Percentiles rank a stretch among this genome's conserved stretches.
phyloP scores from a whole-genome alignment of 2,113 vertebrate genomes.

The Aegotheles bennettii region DNA sequence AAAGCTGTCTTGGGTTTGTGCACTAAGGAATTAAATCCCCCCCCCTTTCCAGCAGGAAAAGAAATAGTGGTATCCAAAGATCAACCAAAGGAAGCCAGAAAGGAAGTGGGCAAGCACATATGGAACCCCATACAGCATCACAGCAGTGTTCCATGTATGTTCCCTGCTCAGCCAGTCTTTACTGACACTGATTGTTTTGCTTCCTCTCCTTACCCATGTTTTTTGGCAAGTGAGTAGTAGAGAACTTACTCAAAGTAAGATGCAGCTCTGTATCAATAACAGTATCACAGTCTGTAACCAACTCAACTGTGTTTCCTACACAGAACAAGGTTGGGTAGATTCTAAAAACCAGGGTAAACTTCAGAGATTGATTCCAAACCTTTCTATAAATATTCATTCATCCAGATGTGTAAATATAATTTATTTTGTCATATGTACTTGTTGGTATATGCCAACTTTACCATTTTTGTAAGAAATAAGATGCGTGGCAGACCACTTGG shows the following conservation, averaged over 20 bases:
- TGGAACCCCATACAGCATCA: background rate
- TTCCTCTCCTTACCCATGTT: background rate
- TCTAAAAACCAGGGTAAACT: background rate
- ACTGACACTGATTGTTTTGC: background rate
- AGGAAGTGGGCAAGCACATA: background rate
- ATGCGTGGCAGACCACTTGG: background rate
- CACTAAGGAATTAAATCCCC: background rate
- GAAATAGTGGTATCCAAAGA: background rate
- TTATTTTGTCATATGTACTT: background rate
- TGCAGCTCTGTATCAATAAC: background rate
- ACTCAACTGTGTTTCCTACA: accelerated
- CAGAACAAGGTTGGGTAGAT: background rate
- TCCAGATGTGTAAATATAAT: background rate
- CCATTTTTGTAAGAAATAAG: background rate
- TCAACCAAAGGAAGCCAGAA: background rate
- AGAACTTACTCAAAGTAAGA: background rate
- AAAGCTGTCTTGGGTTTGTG: background rate
- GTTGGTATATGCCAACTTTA: too few relatives aligned
- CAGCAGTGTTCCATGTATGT: accelerated
- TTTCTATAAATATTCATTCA: background rate
- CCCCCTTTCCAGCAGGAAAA: background rate
- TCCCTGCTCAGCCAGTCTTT: background rate
- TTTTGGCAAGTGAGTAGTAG: background rate
- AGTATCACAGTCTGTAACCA: background rate
- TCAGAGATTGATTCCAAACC: background rate